These are phyloP conservation scores for Tangara arthus DNA, from an alignment of 2,797 vertebrate species.

Conservation along the genomic window DNA sequence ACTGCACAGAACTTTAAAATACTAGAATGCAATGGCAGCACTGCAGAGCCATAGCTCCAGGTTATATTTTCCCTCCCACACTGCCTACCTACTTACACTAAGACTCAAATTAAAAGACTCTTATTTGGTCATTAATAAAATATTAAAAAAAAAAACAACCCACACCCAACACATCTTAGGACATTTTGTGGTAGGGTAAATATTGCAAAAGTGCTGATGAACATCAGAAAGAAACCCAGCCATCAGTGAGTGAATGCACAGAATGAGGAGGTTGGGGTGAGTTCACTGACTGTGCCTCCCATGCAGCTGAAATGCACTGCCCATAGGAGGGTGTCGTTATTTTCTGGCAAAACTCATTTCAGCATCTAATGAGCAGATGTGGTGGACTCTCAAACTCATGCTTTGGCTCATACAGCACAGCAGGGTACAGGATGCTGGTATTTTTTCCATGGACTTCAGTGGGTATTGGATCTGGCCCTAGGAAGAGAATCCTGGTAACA, in stretches of 20 bases:
- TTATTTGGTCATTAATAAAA: neutral
- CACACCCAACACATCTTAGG: neutral
- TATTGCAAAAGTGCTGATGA: neutral
- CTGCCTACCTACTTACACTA: neutral
- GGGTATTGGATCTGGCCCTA: neutral
- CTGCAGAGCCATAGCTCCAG: neutral
- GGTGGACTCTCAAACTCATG: neutral
- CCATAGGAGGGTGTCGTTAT: neutral
- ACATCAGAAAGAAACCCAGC: neutral
- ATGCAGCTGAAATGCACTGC: neutral
- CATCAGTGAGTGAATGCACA: neutral
- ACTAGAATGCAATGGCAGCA: neutral
- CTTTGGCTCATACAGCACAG: neutral
- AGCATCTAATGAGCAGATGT: neutral
- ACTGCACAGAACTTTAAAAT: neutral
- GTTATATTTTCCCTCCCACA: neutral
- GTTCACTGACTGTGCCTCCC: neutral
- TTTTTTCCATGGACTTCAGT: neutral
- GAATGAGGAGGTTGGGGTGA: neutral
- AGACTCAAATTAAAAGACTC: neutral
- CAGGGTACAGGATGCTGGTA: neutral
- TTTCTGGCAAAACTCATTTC: conserved; percentile 19
- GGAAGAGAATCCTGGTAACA: neutral
- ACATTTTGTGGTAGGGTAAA: neutral
- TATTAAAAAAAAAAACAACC: neutral